These are phyloP conservation scores for Trachurus trachurus DNA, from an alignment of 2,797 vertebrate species.

Conservation along the genomic window DNA sequence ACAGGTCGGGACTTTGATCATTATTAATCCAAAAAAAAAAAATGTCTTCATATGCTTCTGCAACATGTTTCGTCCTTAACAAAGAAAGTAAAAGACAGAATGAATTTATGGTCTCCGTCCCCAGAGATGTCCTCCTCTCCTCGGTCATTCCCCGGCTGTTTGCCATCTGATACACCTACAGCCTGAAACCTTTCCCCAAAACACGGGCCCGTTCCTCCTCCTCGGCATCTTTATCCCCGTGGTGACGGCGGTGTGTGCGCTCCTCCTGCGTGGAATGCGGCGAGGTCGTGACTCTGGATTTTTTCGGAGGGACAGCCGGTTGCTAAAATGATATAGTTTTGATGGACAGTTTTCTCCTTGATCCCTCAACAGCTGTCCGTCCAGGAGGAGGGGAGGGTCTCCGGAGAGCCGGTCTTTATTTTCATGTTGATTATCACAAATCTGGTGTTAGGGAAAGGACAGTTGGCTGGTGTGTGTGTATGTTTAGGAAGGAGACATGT, in stretches of 20 bases:
- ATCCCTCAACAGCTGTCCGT: conserved; percentile 74
- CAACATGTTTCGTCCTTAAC: conserved; percentile 1
- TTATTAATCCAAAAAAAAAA: background rate
- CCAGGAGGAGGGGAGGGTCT: conserved; percentile 33
- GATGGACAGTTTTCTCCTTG: conserved; percentile 76
- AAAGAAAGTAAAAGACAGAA: background rate
- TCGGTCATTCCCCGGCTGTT: conserved; percentile 57
- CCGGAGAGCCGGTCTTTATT: conserved; percentile 4
- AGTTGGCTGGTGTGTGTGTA: conserved; percentile 4
- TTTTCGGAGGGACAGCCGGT: conserved; percentile 74
- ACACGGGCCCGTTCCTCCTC: conserved; percentile 40
- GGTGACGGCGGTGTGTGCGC: conserved; percentile 49
- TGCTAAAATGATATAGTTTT: conserved; percentile 68
- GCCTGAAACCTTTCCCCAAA: conserved; percentile 61
- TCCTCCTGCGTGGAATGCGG: conserved; percentile 69
- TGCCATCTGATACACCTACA: conserved; percentile 78
- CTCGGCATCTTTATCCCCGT: conserved; percentile 69
- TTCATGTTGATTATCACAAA: conserved; percentile 48
- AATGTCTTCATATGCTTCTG: background rate
- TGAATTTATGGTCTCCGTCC: conserved; percentile 17
- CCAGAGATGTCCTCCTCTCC: conserved; percentile 47
- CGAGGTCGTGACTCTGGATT: conserved; percentile 80
- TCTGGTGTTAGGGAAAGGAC: conserved; percentile 25
- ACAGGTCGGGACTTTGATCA: background rate
- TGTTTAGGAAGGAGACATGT: conserved; percentile 18